Evolutionary conservation across 1,140 invertebrate species (phyloP), one percentile per base, ranked within the genome.

Genomic region (Hesperophylax magnus): DNA sequence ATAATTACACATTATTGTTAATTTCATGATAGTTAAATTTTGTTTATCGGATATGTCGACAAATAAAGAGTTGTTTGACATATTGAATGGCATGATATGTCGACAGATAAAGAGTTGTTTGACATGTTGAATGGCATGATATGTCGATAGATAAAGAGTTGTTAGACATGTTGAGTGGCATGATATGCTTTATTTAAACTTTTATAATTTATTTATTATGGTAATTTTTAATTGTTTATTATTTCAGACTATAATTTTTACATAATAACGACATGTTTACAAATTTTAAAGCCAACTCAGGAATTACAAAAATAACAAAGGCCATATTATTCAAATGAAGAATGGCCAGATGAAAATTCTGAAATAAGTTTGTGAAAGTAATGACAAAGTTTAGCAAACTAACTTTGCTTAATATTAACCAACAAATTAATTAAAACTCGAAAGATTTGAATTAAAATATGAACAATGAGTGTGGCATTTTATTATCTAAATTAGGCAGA

Each of bases 41-140:
- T 56, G 14, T 31, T 60, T 11, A 60, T 76, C n/a, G 18, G 72
- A 76, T 76, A 76, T 76, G 72, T 60, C 27, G 18, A 76, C 52
- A 34, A 27, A 20, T 72, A 52, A 61, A 14, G 58, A 61, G 17
- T 61, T 61, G 15, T 61, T 11, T 20, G 18, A 60, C 22, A 22
- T 60, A n/a, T 60, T 60, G 18, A 60, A 15, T 61, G 58, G 6
- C 60, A 69, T 69, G 65, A 69, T 69, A 69, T 69, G 65, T n/a
- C n/a, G n/a, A n/a, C n/a, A n/a, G 53, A 20, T 72, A 52, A 61
- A 14, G 58, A 61, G 17, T 61, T 61, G 15, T 61, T 11, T 20
- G 18, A 60, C 22, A 22, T 60, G 56, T 60, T 60, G 18, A 60
- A 15, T 61, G 58, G 6, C 60, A 69, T 69, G 72, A 76, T 76